Evolutionary conservation across 2,888 invertebrate species (phyloP).

Genomic region (Aspidiotus destructor): DNA sequence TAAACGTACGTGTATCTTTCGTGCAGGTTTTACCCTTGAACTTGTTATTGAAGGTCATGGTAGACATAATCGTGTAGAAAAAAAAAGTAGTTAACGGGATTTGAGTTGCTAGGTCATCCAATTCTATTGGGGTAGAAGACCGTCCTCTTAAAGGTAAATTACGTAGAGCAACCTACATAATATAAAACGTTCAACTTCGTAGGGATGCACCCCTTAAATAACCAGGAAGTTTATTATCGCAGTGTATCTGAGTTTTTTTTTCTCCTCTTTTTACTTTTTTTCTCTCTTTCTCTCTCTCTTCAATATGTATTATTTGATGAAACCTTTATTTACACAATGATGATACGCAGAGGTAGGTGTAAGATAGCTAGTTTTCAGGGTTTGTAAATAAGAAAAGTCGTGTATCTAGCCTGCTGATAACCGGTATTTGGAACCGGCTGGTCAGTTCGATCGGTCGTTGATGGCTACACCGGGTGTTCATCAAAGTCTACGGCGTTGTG

Average conservation of each 20-base stretch:
- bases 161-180: neutral
- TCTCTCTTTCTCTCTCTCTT: conserved; percentile 1
- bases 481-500: neutral
- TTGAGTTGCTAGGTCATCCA: conserved; percentile 28
- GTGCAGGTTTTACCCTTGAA: conserved; percentile 27
- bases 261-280: too few relatives aligned
- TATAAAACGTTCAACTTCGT: conserved; percentile 16
- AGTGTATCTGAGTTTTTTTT: conserved; percentile 8
- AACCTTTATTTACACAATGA: neutral
- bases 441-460: conserved; percentile 20
- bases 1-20: conserved; percentile 11
- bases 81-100: conserved; percentile 27
- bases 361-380: conserved; percentile 4
- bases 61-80: conserved; percentile 4
- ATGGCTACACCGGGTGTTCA: conserved; percentile 5
- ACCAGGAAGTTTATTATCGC: conserved; percentile 32
- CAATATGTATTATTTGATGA: neutral
- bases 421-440: conserved; percentile 12
- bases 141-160: conserved; percentile 30
- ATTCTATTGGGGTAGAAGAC: conserved; percentile 31
- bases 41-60: conserved; percentile 28
- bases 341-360: conserved; percentile 10
- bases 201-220: conserved; percentile 20
- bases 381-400: conserved; percentile 19
- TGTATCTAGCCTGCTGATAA: conserved; percentile 9